Evolutionary conservation across 2,797 vertebrate genomes (phyloP).

Genomic region (Halcyon smyrnensis): DNA sequence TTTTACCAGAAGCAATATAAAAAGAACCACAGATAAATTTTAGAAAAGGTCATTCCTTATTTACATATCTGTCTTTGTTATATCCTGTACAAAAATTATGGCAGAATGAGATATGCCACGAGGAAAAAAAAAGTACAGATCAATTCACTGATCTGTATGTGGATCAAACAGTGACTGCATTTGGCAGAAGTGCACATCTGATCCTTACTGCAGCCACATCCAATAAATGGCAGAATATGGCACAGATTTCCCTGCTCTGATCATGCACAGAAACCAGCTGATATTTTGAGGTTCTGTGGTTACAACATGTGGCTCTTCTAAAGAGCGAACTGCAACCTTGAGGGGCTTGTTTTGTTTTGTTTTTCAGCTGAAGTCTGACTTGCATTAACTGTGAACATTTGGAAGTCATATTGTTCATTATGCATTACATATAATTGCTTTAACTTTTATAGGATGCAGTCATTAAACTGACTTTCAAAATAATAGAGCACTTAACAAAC

Average conservation of each 20-base stretch:
- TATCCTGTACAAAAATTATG: background rate
- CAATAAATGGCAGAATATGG: background rate
- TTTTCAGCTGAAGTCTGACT: constrained; percentile 18
- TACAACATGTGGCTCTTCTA: constrained; percentile 48
- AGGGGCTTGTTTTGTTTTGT: background rate
- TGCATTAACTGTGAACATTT: constrained; percentile 59
- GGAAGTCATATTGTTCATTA: constrained; percentile 45
- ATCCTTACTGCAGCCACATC: background rate
- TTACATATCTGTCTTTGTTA: background rate
- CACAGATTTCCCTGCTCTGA: background rate
- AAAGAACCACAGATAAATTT: background rate
- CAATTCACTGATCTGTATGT: background rate
- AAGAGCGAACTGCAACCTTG: constrained; percentile 35
- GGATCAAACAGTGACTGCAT: background rate
- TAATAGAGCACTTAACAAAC: constrained; percentile 14
- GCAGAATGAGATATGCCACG: background rate
- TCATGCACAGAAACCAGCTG: constrained; percentile 35
- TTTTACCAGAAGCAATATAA: background rate
- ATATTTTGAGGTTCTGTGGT: constrained; percentile 43
- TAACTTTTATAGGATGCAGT: constrained; percentile 8
- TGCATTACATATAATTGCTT: constrained; percentile 15
- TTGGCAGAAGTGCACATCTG: background rate
- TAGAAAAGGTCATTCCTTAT: background rate
- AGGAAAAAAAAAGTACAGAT: background rate
- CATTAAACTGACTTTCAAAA: constrained; percentile 34